Percentiles rank a stretch among this genome's conserved stretches.
phyloP scores from a whole-genome alignment of 2,113 vertebrate species.

The Eurypyga helias region DNA sequence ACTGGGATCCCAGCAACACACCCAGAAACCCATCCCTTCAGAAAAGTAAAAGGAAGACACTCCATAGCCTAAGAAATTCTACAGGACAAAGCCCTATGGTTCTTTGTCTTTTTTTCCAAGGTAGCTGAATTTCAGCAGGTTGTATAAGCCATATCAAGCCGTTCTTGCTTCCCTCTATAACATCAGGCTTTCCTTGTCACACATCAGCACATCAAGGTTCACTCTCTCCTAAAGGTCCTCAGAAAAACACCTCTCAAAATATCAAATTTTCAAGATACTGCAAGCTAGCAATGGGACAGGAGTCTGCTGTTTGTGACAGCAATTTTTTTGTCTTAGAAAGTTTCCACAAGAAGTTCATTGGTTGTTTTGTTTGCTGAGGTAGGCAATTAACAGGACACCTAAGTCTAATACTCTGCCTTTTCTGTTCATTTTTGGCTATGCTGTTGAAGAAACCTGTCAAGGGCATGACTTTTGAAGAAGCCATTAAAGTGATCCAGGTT shows the following conservation, averaged over 20 bases:
- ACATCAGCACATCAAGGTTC: background rate
- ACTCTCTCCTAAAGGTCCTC: background rate
- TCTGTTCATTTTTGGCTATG: background rate
- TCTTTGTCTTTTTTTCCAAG: background rate
- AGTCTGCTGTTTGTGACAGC: background rate
- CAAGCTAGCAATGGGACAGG: background rate
- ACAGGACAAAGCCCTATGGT: background rate
- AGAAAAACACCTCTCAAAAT: background rate
- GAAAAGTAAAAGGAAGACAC: background rate
- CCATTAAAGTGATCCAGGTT: constrained; percentile 75
- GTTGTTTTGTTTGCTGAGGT: background rate
- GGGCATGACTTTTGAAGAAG: constrained; percentile 71
- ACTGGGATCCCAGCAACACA: background rate
- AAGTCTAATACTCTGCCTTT: background rate
- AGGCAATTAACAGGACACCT: background rate
- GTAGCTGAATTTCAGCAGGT: background rate
- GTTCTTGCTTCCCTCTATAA: background rate
- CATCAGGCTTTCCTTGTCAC: background rate
- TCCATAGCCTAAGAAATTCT: background rate
- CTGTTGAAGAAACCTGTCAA: constrained; percentile 13
- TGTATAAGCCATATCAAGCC: background rate
- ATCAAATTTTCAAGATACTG: background rate
- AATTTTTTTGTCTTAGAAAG: background rate
- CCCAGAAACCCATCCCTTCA: background rate
- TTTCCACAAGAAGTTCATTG: background rate